These are phyloP conservation scores for Branchinecta sandiegonensis DNA, from an alignment of 2,888 invertebrate species.

Conservation along the genomic window DNA sequence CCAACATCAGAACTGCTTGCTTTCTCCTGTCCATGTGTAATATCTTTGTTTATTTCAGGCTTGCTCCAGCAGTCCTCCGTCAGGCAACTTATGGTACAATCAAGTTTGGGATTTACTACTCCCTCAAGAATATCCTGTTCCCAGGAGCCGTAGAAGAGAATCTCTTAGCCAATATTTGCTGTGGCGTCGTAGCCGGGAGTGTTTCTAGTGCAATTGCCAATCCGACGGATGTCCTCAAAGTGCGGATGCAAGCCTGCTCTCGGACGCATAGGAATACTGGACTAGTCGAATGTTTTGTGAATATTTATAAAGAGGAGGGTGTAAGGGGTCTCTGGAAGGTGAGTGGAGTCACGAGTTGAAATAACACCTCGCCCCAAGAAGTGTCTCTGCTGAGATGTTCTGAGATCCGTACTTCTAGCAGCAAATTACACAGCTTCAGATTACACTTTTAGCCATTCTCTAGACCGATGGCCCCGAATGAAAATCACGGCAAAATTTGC, in stretches of 20 bases:
- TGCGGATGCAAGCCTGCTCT: conserved; percentile 70
- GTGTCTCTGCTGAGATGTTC: too few relatives aligned
- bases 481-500: too few relatives aligned
- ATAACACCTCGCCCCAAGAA: too few relatives aligned
- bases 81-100: conserved; percentile 93
- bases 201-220: conserved; percentile 87
- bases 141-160: conserved; percentile 40
- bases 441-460: too few relatives aligned
- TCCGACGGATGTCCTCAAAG: conserved; percentile 90
- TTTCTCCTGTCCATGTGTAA: neutral
- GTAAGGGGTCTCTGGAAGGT: conserved; percentile 71
- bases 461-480: too few relatives aligned
- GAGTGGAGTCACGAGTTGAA: conserved; percentile 29
- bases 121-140: conserved; percentile 56
- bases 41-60: conserved; percentile 42
- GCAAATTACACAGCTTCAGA: too few relatives aligned
- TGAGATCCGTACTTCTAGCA: too few relatives aligned
- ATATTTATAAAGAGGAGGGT: conserved; percentile 71
- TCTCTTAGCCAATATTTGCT: conserved; percentile 44
- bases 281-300: conserved; percentile 60
- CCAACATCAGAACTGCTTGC: too few relatives aligned
- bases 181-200: conserved; percentile 73
- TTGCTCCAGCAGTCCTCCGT: conserved; percentile 77
- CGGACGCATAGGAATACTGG: conserved; percentile 34
- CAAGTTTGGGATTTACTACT: conserved; percentile 89